Percentiles rank a stretch among this genome's conserved stretches.
These are phyloP conservation scores for Coilia nasus DNA, from an alignment of 2,797 vertebrate genomes.

Conservation along the genomic window DNA sequence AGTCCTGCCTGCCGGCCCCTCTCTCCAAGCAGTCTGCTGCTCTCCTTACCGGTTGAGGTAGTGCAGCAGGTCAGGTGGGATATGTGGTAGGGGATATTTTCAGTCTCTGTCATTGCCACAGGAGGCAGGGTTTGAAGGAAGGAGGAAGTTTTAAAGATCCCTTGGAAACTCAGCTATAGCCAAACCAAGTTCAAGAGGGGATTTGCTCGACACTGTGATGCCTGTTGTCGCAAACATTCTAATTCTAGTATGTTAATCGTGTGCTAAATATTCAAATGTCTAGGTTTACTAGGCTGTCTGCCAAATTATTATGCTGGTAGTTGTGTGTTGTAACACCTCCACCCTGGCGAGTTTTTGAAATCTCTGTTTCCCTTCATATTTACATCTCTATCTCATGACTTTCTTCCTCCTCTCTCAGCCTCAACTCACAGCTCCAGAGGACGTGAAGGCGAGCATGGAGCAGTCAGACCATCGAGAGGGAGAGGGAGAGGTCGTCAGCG, in stretches of 20 bases:
- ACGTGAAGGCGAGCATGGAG: slow-evolving; percentile 61
- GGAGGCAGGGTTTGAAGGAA: not conserved
- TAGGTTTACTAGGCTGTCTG: not conserved
- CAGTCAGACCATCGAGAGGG: slow-evolving; percentile 50
- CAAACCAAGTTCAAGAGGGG: not conserved
- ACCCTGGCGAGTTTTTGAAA: not conserved
- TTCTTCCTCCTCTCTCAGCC: slow-evolving; percentile 51
- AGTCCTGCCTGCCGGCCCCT: not conserved
- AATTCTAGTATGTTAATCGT: not conserved
- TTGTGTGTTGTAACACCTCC: not conserved
- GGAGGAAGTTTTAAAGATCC: not conserved
- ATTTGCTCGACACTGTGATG: not conserved
- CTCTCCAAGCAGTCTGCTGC: not conserved
- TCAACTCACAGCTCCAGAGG: slow-evolving; percentile 42
- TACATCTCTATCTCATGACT: slow-evolving; percentile 33
- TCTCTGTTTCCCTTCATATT: no score
- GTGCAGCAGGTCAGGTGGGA: not conserved
- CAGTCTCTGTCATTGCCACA: not conserved
- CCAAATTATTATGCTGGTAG: not conserved
- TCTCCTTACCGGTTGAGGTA: slow-evolving; percentile 18
- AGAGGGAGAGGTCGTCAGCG: slow-evolving; percentile 36
- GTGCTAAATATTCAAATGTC: not conserved
- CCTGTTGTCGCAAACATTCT: not conserved
- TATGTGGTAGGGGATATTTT: not conserved
- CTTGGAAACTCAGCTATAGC: not conserved